Conservation (phyloP, 2,113 vertebrate genomes). For the Seriola quinqueradiata region DNA sequence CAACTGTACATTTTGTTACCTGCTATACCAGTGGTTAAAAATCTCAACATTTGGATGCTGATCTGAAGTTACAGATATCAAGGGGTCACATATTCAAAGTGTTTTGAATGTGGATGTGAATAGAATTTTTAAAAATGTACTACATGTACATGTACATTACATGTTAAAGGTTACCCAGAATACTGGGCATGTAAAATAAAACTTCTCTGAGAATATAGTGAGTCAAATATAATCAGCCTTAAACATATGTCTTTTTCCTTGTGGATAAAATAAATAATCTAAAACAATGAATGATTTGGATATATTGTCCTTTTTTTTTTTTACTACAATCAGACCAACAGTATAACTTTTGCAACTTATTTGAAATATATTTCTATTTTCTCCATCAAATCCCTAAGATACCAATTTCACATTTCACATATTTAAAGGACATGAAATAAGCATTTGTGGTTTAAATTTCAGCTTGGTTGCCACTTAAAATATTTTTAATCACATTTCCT, state of each 20-base stretch:
- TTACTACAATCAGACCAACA: neutral
- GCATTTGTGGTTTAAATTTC: neutral
- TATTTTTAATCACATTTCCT: constrained; percentile 32
- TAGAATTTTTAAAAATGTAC: too few relatives aligned
- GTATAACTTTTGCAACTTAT: neutral
- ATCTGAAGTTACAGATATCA: too few relatives aligned
- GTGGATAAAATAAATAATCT: neutral
- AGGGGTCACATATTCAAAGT: too few relatives aligned
- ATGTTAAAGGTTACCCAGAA: too few relatives aligned
- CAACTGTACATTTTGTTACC: neutral
- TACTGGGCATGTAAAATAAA: neutral
- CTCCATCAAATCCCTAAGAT: neutral
- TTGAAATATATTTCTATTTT: neutral
- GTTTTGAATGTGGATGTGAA: too few relatives aligned
- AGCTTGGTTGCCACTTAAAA: neutral
- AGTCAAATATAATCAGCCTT: neutral
- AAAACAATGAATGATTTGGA: neutral
- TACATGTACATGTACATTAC: too few relatives aligned
- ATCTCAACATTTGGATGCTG: too few relatives aligned
- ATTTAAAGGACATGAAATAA: neutral
- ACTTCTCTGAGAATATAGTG: neutral
- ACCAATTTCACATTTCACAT: neutral
- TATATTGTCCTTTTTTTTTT: neutral
- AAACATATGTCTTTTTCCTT: neutral
- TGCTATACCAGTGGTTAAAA: too few relatives aligned